Evolutionary conservation across 2,797 vertebrate species (phyloP), one percentile per base, ranked within the genome.

Genomic region (Xenentodon cancila): DNA sequence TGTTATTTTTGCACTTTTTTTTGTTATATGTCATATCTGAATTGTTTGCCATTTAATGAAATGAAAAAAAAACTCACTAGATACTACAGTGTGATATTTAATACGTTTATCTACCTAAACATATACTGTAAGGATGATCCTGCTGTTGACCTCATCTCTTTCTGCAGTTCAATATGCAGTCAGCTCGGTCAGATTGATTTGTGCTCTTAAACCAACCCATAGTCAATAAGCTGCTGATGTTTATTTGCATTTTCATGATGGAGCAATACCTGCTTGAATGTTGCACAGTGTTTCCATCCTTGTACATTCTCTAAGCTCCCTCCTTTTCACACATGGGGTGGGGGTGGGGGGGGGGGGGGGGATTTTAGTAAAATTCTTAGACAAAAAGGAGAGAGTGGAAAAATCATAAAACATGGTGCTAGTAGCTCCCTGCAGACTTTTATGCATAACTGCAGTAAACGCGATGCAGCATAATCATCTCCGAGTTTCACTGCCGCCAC

Each of bases 231-330:
- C 44, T 15, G 7, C 17, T 73, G 63, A 60, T 59, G 54, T 54
- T 5, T 7, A 75, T 82, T 73, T 57, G 53, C 73, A 80, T 80
- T 71, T 79, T 72, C 32, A 67, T 70, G 60, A 77, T 43, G 47
- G 34, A 16, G 61, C 69, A 73, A 15, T 79, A 68, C 44, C 22
- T 67, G 20, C 11, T 51, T 45, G 25, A 11, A 17, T 51, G 49
- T 18, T 21, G 66, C 64, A 17, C 42, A 56, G 32, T 48, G 37
- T 44, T 3, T 45, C 65, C 22, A 55, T 27, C 27, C 32, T 32
- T 30, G 25, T 46, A 13, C 4, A 34, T 52, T 20, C 18, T 44
- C 9, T 32, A 7, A 9, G 34, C 34, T 13, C 34, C 2, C 34
- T 13, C 6, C 34, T 37, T 37, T 37, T 37, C 12, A 37, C 9